Conservation (phyloP, 2,888 invertebrate genomes). For the Limnephilus rhombicus region DNA sequence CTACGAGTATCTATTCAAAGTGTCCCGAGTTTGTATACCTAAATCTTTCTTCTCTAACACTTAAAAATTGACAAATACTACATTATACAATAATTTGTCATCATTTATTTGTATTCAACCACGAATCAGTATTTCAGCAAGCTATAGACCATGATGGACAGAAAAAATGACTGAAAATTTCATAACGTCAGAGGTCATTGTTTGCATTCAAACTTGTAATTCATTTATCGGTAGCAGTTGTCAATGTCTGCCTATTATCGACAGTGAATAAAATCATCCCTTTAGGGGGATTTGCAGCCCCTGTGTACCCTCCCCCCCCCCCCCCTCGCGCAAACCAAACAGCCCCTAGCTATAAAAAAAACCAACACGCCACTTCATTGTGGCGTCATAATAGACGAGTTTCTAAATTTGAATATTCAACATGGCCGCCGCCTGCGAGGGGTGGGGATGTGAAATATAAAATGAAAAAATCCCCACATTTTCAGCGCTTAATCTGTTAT, state of each 20-base stretch:
- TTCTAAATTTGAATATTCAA: constrained; percentile 62
- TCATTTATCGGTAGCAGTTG: not conserved
- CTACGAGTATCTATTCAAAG: too few relatives aligned
- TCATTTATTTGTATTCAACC: too few relatives aligned
- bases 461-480: constrained; percentile 12
- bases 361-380: constrained; percentile 59
- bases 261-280: constrained; percentile 43
- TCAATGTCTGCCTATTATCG: constrained; percentile 9
- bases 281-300: constrained; percentile 18
- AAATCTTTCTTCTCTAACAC: too few relatives aligned
- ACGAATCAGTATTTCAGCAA: too few relatives aligned
- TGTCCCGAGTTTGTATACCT: too few relatives aligned
- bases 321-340: constrained; percentile 36
- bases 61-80: too few relatives aligned
- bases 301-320: not conserved
- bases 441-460: not conserved
- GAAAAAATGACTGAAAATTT: too few relatives aligned
- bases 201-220: not conserved
- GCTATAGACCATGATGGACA: too few relatives aligned
- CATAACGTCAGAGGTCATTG: too few relatives aligned
- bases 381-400: constrained; percentile 60
- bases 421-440: constrained; percentile 58
- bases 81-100: too few relatives aligned
- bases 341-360: constrained; percentile 52
- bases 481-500: constrained; percentile 62